These are phyloP conservation scores for Coreius guichenoti DNA, from an alignment of 2,797 vertebrate genomes.

Conservation along the genomic window DNA sequence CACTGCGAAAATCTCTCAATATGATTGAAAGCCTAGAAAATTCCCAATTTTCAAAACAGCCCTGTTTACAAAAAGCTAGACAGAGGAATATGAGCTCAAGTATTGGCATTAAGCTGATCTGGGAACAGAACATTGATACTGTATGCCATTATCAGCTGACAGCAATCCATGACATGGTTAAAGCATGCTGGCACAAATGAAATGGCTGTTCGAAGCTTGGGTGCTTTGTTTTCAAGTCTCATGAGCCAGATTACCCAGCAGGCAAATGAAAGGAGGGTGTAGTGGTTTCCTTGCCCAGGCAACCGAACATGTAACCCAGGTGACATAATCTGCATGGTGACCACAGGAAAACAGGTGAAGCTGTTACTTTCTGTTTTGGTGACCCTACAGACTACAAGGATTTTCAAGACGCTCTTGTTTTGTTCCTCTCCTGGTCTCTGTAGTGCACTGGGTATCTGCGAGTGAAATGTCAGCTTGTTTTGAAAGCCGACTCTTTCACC, in stretches of 20 bases:
- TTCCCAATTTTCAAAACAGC: slow-evolving; percentile 3
- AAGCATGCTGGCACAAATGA: background rate
- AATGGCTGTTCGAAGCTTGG: background rate
- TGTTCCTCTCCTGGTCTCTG: slow-evolving; percentile 56
- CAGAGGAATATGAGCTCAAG: background rate
- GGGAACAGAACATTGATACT: slow-evolving; percentile 14
- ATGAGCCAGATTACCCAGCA: slow-evolving; percentile 34
- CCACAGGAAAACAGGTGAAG: slow-evolving; percentile 41
- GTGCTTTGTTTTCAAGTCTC: slow-evolving; percentile 38
- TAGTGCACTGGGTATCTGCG: slow-evolving; percentile 60
- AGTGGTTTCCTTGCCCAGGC: slow-evolving; percentile 53
- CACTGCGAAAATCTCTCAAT: slow-evolving; percentile 16
- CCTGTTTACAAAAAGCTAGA: background rate
- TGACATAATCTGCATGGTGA: slow-evolving; percentile 60
- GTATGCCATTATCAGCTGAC: background rate
- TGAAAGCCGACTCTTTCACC: slow-evolving; percentile 74
- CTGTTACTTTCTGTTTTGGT: background rate
- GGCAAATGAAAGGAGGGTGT: slow-evolving; percentile 22
- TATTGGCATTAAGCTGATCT: background rate
- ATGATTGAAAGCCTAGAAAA: background rate
- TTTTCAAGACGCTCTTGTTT: background rate
- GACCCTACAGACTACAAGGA: background rate
- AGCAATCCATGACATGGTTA: background rate
- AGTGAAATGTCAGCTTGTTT: slow-evolving; percentile 76
- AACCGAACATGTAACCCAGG: slow-evolving; percentile 62